phyloP scores from a whole-genome alignment of 1,140 invertebrate species.

The Alviniconcha marisindica region DNA sequence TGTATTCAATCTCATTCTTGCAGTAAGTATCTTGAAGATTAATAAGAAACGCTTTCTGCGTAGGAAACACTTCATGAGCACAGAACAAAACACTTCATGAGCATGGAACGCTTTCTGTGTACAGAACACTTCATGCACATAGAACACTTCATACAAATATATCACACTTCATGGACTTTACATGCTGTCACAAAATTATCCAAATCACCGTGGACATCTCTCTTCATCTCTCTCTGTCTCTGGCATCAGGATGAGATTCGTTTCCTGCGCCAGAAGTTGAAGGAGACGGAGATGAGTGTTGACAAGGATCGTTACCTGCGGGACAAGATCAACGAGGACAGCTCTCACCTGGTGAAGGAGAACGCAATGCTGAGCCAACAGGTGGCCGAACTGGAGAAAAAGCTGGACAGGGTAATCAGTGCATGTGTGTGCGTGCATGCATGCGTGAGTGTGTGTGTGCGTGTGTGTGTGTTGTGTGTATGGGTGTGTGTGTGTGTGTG shows the following conservation, averaged over 20 bases:
- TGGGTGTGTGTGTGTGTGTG: neutral
- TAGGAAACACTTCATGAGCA: too few species aligned
- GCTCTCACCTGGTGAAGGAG: conserved; percentile 66
- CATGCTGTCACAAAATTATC: too few species aligned
- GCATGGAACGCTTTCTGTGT: too few species aligned
- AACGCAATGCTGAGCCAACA: conserved; percentile 66
- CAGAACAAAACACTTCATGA: too few species aligned
- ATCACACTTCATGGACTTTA: too few species aligned
- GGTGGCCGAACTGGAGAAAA: conserved; percentile 63
- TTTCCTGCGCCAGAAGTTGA: conserved; percentile 65
- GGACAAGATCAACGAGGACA: conserved; percentile 67
- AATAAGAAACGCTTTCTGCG: too few species aligned
- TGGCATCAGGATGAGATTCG: conserved; percentile 71
- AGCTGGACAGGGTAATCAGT: conserved; percentile 66
- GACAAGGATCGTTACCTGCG: conserved; percentile 70
- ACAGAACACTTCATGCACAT: too few species aligned
- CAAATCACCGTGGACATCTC: too few species aligned
- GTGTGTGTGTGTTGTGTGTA: neutral
- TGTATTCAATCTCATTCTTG: too few species aligned
- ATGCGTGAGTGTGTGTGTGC: neutral
- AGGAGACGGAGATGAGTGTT: conserved; percentile 71
- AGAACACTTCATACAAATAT: too few species aligned
- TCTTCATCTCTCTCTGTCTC: neutral
- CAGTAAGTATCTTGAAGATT: too few species aligned
- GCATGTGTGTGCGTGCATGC: neutral